Conservation (phyloP, 2,113 vertebrate genomes). For the Petrocephalus microphthalmus region DNA sequence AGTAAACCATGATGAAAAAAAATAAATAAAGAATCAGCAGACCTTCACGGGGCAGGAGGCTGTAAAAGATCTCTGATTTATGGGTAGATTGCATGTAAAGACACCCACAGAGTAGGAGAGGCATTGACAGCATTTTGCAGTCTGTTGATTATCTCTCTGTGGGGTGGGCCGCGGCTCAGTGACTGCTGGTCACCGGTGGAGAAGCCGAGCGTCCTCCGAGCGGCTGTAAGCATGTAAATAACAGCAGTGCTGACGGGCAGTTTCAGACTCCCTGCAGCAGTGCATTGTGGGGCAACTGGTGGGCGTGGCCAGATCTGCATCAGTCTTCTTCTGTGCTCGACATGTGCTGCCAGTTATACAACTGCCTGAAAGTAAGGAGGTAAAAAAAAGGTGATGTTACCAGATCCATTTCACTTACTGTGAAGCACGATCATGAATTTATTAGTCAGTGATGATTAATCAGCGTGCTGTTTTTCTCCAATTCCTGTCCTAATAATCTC, state of each 20-base stretch:
- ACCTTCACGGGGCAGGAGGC: background rate
- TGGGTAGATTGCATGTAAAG: slow-evolving; percentile 4
- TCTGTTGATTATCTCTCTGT: background rate
- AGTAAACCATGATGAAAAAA: background rate
- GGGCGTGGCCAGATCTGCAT: background rate
- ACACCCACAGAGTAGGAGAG: background rate
- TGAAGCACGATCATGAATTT: background rate
- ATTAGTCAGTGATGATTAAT: background rate
- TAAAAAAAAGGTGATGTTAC: background rate
- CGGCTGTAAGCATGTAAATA: background rate
- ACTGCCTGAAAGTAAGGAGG: background rate
- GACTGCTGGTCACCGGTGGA: background rate
- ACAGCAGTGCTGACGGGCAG: background rate
- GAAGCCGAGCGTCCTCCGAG: background rate
- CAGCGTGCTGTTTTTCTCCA: background rate
- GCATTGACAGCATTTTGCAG: background rate
- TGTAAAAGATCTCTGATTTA: slow-evolving; percentile 13
- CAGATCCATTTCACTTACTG: background rate
- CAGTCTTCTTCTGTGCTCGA: background rate
- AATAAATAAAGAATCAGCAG: background rate
- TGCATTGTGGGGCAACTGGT: background rate
- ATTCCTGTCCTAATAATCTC: background rate
- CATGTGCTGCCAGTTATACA: background rate
- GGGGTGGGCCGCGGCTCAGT: background rate
- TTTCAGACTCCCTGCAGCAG: background rate